Evolutionary conservation across 2,888 invertebrate species (phyloP).

Genomic region (Cinara cedri): DNA sequence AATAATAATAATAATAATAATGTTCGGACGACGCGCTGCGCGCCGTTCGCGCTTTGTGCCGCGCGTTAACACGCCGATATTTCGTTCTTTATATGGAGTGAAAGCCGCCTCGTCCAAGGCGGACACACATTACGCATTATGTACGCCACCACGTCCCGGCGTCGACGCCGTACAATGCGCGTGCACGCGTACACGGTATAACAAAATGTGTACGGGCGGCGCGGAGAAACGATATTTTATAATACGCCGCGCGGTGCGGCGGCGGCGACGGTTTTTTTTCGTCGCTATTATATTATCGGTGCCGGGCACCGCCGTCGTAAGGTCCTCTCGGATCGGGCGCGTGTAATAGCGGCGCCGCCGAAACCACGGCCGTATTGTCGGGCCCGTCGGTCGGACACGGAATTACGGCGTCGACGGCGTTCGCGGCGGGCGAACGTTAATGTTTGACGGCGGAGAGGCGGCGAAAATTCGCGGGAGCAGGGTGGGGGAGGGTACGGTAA

Average conservation of each 20-base stretch:
- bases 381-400: background rate
- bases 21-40: conserved; percentile 44
- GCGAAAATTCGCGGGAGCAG: too few relatives aligned
- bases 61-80: conserved; percentile 23
- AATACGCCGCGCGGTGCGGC: too few relatives aligned
- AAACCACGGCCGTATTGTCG: conserved; percentile 3
- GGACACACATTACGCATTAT: conserved; percentile 22
- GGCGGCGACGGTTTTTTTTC: conserved; percentile 32
- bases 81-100: conserved; percentile 57
- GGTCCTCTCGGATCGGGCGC: too few relatives aligned
- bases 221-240: conserved; percentile 40
- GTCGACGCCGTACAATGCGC: background rate
- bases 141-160: background rate
- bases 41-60: conserved; percentile 38
- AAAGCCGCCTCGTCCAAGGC: conserved; percentile 55
- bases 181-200: background rate
- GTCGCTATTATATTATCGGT: too few relatives aligned
- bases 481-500: too few relatives aligned
- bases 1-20: too few relatives aligned
- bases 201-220: background rate
- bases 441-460: too few relatives aligned
- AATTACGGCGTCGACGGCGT: too few relatives aligned
- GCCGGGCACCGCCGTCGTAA: too few relatives aligned
- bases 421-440: too few relatives aligned
- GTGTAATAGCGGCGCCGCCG: too few relatives aligned